Percentiles rank a stretch among this genome's conserved stretches.
Conservation (phyloP, 2,113 vertebrate species). For the Megaceryle torquata region DNA sequence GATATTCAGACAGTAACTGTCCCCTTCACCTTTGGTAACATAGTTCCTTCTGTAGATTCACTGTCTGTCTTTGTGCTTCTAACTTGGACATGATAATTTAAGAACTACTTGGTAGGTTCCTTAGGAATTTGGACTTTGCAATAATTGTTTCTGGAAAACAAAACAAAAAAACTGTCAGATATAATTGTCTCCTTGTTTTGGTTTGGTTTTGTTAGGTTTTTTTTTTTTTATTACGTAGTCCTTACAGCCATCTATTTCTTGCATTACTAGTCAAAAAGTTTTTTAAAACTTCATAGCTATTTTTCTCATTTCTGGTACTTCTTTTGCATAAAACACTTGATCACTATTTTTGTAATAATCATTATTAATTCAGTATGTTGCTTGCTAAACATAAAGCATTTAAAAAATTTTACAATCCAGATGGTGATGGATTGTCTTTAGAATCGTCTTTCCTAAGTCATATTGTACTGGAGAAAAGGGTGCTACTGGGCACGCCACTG, state of each 20-base stretch:
- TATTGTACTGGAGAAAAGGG: not conserved
- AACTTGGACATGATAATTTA: not conserved
- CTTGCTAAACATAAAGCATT: not conserved
- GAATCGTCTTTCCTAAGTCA: not conserved
- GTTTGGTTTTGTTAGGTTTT: too few relatives aligned
- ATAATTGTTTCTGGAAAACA: not conserved
- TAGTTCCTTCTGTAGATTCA: not conserved
- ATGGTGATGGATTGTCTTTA: not conserved
- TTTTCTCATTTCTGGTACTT: not conserved
- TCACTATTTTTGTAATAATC: not conserved
- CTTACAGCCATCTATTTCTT: not conserved
- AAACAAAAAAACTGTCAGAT: not conserved
- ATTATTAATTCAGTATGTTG: accelerated
- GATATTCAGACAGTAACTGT: not conserved
- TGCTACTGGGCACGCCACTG: not conserved
- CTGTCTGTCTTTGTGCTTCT: not conserved
- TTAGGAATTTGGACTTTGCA: not conserved
- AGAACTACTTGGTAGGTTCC: not conserved
- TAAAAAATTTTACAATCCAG: not conserved
- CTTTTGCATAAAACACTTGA: not conserved
- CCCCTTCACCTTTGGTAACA: not conserved
- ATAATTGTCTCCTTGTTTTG: not conserved
- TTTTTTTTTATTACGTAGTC: not conserved
- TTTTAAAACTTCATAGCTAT: not conserved
- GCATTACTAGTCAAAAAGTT: not conserved